phyloP scores from a whole-genome alignment of 1,140 invertebrate species.

The Hyles euphorbiae region DNA sequence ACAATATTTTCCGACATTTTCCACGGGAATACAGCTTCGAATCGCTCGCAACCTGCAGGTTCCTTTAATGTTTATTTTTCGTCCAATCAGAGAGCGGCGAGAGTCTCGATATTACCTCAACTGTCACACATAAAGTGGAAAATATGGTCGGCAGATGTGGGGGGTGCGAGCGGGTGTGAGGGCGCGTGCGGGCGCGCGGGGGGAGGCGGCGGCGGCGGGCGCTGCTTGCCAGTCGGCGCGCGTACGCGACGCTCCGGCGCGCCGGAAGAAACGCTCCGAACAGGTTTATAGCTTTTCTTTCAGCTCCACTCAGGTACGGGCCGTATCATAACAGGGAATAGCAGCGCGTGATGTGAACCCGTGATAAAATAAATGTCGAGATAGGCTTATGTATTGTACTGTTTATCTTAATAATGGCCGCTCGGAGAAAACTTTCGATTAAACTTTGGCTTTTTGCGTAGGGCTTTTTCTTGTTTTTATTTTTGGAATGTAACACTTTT shows the following conservation, averaged over 20 bases:
- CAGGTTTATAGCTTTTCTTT: slow-evolving; percentile 77
- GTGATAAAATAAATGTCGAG: slow-evolving; percentile 75
- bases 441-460: slow-evolving; percentile 48
- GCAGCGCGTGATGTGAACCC: slow-evolving; percentile 74
- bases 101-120: slow-evolving; percentile 77
- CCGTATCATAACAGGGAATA: slow-evolving; percentile 75
- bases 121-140: slow-evolving; percentile 78
- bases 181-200: slow-evolving; percentile 21
- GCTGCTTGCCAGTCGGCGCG: slow-evolving; percentile 65
- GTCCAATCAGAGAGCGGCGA: slow-evolving; percentile 75
- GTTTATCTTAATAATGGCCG: slow-evolving; percentile 74
- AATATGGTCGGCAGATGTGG: slow-evolving; percentile 76
- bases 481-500: slow-evolving; percentile 16
- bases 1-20: slow-evolving; percentile 75
- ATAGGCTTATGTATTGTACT: slow-evolving; percentile 76
- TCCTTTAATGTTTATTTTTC: slow-evolving; percentile 77
- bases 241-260: slow-evolving; percentile 71
- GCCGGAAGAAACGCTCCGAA: slow-evolving; percentile 69
- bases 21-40: slow-evolving; percentile 73
- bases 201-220: slow-evolving; percentile 26
- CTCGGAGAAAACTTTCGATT: slow-evolving; percentile 68
- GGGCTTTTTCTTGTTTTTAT: slow-evolving; percentile 26
- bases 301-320: slow-evolving; percentile 74
- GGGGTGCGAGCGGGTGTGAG: slow-evolving; percentile 35
- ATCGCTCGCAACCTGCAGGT: slow-evolving; percentile 69